Evolutionary conservation across 2,888 invertebrate species (phyloP), one percentile per base, ranked within the genome.

Genomic region (Sarcophaga rosellei): DNA sequence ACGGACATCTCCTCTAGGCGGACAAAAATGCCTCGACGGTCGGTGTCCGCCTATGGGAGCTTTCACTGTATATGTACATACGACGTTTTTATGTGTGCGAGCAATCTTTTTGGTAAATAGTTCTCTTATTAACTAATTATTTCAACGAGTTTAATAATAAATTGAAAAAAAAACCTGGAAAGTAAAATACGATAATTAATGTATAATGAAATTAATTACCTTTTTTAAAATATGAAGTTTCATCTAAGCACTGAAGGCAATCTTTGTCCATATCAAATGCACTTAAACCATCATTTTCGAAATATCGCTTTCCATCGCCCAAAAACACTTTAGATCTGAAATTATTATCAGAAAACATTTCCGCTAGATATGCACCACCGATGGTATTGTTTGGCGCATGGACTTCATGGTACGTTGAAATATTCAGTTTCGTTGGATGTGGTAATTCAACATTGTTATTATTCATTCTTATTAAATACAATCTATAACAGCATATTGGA

Each of bases 401-500:
- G 1, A 96, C 96, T 84, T 96, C 95, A 62, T 95, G 95, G 91
- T 97, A 97, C 0, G 96, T 95, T 25, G 95, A 94, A 6, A 97
- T 94, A 2, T 94, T 94, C n/a, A 97, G 93, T 88, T 96, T 95
- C 87, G 95, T 95, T 0, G 97, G 97, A 0, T 94, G 91, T 0
- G 96, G 96, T 62, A 97, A 93, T 89, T 95, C 95, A 35, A 95
- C 95, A 89, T 96, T 94, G 81, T 88, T 88, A 79, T 92, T 91
- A 17, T 95, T 95, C 73, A 98, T 94, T 69, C 96, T 95, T 0
- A 98, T 96, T 92, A 98, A 94, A 93, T 96, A 96, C 63, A 98
- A 94, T 88, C 97, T 95, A 92, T 97, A 97, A 90, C 97, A 98
- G 92, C 97, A 98, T 89, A 98, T 97, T 0, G 96, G 96, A 0